Conservation (phyloP, 2,113 vertebrate species). For the Zosterops lateralis region DNA sequence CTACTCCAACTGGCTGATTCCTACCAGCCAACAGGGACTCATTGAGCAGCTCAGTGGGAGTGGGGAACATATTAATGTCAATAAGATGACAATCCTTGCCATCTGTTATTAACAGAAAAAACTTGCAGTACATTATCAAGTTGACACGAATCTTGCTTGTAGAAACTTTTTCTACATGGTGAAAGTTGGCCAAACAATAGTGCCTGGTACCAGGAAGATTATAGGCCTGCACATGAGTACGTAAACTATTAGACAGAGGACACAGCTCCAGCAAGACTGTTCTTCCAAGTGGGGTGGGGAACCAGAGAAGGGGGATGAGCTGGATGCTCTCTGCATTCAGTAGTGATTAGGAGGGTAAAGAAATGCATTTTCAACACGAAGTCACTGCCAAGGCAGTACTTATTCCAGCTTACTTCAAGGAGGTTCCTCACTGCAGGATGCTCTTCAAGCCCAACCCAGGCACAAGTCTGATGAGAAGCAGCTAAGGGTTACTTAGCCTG, state of each 20-base stretch:
- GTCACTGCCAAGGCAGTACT: not conserved
- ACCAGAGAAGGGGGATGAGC: not conserved
- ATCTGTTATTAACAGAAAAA: not conserved
- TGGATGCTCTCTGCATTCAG: not conserved
- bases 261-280: not conserved
- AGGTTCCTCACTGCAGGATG: not conserved
- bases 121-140: not conserved
- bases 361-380: not conserved
- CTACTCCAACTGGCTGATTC: not conserved
- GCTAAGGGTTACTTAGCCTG: not conserved
- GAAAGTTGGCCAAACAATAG: not conserved
- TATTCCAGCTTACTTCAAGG: not conserved
- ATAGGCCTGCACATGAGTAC: not conserved
- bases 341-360: not conserved
- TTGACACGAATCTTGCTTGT: not conserved
- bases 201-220: not conserved
- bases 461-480: not conserved
- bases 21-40: not conserved
- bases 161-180: not conserved
- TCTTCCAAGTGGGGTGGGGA: not conserved
- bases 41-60: not conserved
- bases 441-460: not conserved
- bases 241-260: not conserved
- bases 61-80: not conserved
- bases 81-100: not conserved